phyloP scores from a whole-genome alignment of 2,113 vertebrate species.

The Platycercus adscitus region DNA sequence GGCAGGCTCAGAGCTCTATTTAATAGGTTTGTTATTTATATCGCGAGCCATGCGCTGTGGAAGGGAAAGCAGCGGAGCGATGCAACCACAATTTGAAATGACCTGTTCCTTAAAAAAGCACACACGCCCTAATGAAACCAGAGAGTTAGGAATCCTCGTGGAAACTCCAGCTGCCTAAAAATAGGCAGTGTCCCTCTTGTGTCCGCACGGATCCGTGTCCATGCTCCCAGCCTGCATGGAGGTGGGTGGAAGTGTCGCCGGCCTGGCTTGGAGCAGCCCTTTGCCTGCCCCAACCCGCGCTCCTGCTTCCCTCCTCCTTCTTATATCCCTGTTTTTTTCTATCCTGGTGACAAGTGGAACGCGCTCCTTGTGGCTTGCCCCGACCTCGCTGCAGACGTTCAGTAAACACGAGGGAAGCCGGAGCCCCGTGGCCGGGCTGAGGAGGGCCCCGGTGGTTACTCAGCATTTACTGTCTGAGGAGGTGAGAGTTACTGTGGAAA shows the following conservation, averaged over 20 bases:
- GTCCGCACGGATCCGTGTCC: neutral
- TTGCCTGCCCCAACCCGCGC: neutral
- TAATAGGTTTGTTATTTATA: conserved; percentile 39
- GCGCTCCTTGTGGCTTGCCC: conserved; percentile 48
- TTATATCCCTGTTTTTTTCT: neutral
- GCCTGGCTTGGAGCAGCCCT: neutral
- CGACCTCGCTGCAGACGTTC: conserved; percentile 44
- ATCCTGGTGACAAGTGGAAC: neutral
- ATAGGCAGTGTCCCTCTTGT: neutral
- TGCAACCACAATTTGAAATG: conserved; percentile 40
- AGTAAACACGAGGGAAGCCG: conserved; percentile 54
- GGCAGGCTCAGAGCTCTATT: neutral
- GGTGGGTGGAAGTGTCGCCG: neutral
- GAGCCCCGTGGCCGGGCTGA: neutral
- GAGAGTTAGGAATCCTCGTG: conserved; percentile 66
- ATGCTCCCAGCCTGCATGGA: neutral
- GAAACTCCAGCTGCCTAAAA: conserved; percentile 66
- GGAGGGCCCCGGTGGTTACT: conserved; percentile 59
- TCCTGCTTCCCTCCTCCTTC: neutral
- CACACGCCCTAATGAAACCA: conserved; percentile 56
- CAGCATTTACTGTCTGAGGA: conserved; percentile 64
- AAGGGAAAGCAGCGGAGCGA: neutral
- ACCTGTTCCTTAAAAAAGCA: conserved; percentile 60
- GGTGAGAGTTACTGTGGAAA: conserved; percentile 75
- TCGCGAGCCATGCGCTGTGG: rapidly evolving